These are phyloP conservation scores for Leptodactylus fuscus DNA, from an alignment of 2,113 vertebrate species.

Conservation along the genomic window DNA sequence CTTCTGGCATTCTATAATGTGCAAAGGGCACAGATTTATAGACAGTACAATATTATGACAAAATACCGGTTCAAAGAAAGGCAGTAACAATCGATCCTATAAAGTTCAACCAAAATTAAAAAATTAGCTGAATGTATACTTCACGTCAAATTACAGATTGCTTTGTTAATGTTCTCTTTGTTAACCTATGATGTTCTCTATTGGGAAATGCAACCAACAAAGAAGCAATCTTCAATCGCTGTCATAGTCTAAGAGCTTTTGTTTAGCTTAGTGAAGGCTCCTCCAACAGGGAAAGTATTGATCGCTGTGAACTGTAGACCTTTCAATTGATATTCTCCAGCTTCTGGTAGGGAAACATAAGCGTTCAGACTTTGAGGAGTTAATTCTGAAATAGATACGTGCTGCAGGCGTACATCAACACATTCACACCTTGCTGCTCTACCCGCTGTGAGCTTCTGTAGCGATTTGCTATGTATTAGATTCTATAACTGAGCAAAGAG, in stretches of 20 bases:
- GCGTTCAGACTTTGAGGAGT: conserved; percentile 6
- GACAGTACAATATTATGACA: neutral
- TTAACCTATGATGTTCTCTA: conserved; percentile 1
- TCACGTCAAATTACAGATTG: neutral
- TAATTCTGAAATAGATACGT: conserved; percentile 38
- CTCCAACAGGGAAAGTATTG: conserved; percentile 18
- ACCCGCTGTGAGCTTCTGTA: conserved; percentile 49
- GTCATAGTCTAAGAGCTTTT: neutral
- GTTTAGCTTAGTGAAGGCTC: neutral
- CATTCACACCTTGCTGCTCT: conserved; percentile 55
- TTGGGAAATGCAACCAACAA: neutral
- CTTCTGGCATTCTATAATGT: neutral
- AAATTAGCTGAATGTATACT: neutral
- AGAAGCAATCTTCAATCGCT: conserved; percentile 17
- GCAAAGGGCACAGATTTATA: neutral
- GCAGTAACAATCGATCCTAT: neutral
- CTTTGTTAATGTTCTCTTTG: neutral
- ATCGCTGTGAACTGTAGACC: neutral
- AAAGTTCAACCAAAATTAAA: neutral
- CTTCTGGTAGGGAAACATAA: neutral
- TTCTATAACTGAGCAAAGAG: conserved; percentile 26
- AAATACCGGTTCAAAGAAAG: neutral
- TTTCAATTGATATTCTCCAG: neutral
- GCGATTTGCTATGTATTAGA: conserved; percentile 42
- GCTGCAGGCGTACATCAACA: conserved; percentile 25